phyloP scores from a whole-genome alignment of 2,797 vertebrate species.

The Cirrhinus molitorella region DNA sequence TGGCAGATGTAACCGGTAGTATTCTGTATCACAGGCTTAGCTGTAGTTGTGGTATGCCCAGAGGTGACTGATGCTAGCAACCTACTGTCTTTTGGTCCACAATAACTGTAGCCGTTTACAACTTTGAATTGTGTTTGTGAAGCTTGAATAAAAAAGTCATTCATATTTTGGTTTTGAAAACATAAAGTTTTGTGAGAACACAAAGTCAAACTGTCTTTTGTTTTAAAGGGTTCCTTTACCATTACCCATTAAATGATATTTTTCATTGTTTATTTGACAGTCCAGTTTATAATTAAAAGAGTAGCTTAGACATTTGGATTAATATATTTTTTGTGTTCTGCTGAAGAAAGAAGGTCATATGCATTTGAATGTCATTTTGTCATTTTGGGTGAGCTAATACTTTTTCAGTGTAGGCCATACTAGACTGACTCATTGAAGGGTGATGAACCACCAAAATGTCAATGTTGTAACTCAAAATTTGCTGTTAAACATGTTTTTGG shows the following conservation, averaged over 20 bases:
- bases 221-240: background rate
- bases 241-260: background rate
- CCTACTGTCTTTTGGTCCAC: background rate
- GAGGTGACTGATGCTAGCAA: background rate
- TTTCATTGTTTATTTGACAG: background rate
- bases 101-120: background rate
- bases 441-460: background rate
- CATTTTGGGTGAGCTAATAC: background rate
- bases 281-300: background rate
- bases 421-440: background rate
- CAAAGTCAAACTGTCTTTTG: background rate
- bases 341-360: background rate
- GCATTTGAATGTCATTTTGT: background rate
- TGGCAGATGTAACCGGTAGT: slow-evolving; percentile 30
- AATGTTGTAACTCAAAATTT: background rate
- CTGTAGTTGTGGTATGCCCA: background rate
- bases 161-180: background rate
- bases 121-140: background rate
- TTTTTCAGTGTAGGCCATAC: background rate
- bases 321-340: background rate
- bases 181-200: background rate
- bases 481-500: background rate
- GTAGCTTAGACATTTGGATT: background rate
- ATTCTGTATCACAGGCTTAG: slow-evolving; percentile 30
- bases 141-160: background rate